These are phyloP conservation scores for Drosophila oshimai DNA, from an alignment of 1,140 invertebrate genomes.

Conservation along the genomic window DNA sequence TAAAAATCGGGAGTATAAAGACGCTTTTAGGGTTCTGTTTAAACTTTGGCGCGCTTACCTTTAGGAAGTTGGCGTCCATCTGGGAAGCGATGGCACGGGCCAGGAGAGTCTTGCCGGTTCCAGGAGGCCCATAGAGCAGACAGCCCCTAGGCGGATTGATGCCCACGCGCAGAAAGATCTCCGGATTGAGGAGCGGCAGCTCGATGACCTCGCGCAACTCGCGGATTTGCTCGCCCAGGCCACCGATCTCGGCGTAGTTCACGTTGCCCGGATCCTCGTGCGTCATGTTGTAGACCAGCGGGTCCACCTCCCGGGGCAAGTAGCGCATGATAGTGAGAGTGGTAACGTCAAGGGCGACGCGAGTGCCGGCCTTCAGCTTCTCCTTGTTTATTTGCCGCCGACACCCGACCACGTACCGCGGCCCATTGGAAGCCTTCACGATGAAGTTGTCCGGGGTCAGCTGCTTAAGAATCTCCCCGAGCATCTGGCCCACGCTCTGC, in stretches of 20 bases:
- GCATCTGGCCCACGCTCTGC: conserved; percentile 99
- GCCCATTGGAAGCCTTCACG: conserved; percentile 60
- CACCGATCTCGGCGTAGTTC: conserved; percentile 60
- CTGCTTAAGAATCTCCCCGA: conserved; percentile 99
- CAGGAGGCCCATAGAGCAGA: conserved; percentile 99
- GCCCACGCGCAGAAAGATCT: conserved; percentile 98
- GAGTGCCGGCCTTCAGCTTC: conserved; percentile 53
- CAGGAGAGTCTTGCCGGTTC: conserved; percentile 97
- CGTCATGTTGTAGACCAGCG: conserved; percentile 67
- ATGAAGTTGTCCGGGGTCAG: conserved; percentile 97
- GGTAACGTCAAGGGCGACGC: conserved; percentile 59
- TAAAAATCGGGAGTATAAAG: no score
- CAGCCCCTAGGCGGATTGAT: conserved; percentile 99
- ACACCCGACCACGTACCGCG: conserved; percentile 63
- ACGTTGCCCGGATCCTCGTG: conserved; percentile 67
- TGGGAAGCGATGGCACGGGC: conserved; percentile 97
- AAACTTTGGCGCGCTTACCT: no score
- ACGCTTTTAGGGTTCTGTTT: no score
- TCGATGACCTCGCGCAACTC: conserved; percentile 69
- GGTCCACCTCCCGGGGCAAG: conserved; percentile 62
- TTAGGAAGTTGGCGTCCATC: conserved; percentile 99
- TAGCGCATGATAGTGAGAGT: conserved; percentile 67
- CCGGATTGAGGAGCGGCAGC: conserved; percentile 85
- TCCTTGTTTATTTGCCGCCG: conserved; percentile 57
- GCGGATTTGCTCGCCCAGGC: conserved; percentile 59